Evolutionary conservation across 2,888 invertebrate genomes (phyloP).

Genomic region (Lycia hirtaria): DNA sequence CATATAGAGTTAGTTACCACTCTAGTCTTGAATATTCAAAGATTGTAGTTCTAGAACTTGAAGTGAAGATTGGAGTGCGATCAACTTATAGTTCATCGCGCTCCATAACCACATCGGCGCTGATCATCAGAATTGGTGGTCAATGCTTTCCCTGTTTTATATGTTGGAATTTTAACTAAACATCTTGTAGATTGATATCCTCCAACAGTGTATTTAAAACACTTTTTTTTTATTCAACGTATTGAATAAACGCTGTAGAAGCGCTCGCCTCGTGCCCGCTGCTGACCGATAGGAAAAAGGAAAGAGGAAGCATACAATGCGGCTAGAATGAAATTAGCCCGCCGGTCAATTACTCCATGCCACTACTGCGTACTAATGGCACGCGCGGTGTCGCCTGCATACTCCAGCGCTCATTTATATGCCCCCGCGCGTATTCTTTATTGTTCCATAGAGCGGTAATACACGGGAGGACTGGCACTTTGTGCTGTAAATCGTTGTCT

Average conservation of each 20-base stretch:
- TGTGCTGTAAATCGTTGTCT: slow-evolving; percentile 84
- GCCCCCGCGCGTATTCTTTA: slow-evolving; percentile 76
- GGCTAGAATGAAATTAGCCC: slow-evolving; percentile 82
- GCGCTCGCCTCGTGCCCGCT: slow-evolving; percentile 65
- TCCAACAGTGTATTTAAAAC: too few relatives aligned
- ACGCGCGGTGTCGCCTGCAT: slow-evolving; percentile 75
- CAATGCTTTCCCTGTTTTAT: too few relatives aligned
- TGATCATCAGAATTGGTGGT: too few relatives aligned
- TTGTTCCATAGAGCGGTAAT: slow-evolving; percentile 85
- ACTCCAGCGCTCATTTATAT: slow-evolving; percentile 80
- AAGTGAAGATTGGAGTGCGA: too few relatives aligned
- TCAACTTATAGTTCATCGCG: too few relatives aligned
- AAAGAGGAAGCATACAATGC: slow-evolving; percentile 83
- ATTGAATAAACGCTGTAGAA: slow-evolving; percentile 29
- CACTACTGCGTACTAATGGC: slow-evolving; percentile 79
- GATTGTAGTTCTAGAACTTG: too few relatives aligned
- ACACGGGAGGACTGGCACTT: slow-evolving; percentile 84
- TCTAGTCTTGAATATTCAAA: too few relatives aligned
- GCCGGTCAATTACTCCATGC: slow-evolving; percentile 83
- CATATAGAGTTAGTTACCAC: too few relatives aligned
- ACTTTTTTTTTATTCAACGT: not conserved
- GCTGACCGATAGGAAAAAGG: slow-evolving; percentile 85
- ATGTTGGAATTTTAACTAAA: too few relatives aligned
- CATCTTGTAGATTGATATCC: too few relatives aligned
- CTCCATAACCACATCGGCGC: too few relatives aligned